These are phyloP conservation scores for Scytalopus superciliaris DNA, from an alignment of 2,113 vertebrate species.

Conservation along the genomic window DNA sequence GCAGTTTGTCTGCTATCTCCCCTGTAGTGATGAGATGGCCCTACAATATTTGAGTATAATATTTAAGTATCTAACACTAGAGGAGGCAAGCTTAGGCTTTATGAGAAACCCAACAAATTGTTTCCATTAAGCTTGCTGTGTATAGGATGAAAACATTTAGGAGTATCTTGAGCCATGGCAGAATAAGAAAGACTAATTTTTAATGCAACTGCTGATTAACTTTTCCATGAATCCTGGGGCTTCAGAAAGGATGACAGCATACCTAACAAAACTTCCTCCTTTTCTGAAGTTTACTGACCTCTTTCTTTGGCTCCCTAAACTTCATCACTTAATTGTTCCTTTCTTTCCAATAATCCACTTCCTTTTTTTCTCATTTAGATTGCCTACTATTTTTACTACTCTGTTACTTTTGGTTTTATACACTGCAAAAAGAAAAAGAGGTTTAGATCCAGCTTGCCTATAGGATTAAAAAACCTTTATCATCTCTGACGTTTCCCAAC, in stretches of 20 bases:
- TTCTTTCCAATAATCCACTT: not conserved
- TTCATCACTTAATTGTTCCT: not conserved
- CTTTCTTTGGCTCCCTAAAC: not conserved
- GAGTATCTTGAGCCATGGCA: not conserved
- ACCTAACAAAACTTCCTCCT: not conserved
- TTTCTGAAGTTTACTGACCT: not conserved
- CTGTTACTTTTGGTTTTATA: not conserved
- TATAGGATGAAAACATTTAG: not conserved
- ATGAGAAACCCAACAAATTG: not conserved
- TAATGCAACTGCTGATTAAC: not conserved
- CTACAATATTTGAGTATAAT: not conserved
- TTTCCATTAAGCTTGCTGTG: not conserved
- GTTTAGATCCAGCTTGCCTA: not conserved
- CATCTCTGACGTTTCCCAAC: not conserved
- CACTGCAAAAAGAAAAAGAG: not conserved
- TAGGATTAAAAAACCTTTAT: not conserved
- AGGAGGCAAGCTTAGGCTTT: not conserved
- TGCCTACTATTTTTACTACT: not conserved
- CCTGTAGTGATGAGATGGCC: not conserved
- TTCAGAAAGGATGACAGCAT: not conserved
- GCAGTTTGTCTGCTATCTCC: not conserved
- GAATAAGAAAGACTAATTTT: not conserved
- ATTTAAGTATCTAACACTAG: not conserved
- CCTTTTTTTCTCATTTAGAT: not conserved
- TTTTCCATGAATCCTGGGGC: not conserved